Conservation (phyloP, 2,113 vertebrate genomes). For the Suricata suricatta region DNA sequence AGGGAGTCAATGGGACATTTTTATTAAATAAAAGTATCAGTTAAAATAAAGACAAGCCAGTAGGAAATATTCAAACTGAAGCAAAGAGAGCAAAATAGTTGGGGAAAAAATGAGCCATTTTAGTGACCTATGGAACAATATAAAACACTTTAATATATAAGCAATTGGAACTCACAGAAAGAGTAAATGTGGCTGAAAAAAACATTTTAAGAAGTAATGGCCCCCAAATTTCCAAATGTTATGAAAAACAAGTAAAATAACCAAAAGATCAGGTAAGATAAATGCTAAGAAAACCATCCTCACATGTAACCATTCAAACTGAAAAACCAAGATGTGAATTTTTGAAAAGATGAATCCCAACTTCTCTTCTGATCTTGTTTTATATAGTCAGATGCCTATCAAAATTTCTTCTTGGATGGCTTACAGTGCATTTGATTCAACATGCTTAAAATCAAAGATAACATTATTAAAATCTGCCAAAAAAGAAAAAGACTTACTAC, state of each 20-base stretch:
- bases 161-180: background rate
- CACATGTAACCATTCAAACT: background rate
- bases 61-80: background rate
- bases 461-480: background rate
- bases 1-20: background rate
- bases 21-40: background rate
- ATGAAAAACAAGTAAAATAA: background rate
- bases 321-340: background rate
- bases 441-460: background rate
- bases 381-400: background rate
- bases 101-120: background rate
- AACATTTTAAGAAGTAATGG: background rate
- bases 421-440: background rate
- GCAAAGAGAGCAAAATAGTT: background rate
- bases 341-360: background rate
- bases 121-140: background rate
- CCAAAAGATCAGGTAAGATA: background rate
- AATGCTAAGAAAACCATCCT: background rate
- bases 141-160: background rate
- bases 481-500: background rate
- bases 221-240: background rate
- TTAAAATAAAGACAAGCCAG: background rate
- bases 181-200: background rate
- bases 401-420: background rate
- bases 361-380: background rate